A percentile compares a stretch with the other conserved stretches of the same genome.
Conservation (phyloP, 2,888 invertebrate genomes). For the Neoitamus cyanurus region DNA sequence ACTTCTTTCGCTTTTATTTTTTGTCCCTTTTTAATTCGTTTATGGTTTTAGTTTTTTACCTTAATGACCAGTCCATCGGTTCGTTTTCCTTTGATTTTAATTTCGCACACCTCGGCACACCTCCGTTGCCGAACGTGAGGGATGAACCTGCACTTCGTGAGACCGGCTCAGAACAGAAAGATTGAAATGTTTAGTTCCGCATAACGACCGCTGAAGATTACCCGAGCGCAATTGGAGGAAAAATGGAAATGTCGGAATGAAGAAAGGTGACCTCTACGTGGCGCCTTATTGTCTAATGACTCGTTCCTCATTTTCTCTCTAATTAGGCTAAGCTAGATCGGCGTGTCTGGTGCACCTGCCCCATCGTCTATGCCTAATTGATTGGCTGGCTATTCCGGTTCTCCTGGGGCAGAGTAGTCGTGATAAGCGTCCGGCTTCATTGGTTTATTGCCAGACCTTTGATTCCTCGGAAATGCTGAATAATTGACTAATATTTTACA, state of each 20-base stretch:
- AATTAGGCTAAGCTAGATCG: neutral
- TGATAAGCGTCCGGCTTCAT: neutral
- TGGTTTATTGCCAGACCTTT: neutral
- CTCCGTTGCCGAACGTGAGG: neutral
- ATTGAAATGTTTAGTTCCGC: neutral
- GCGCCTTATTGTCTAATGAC: neutral
- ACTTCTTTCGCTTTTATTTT: constrained; percentile 13
- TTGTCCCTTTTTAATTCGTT: neutral
- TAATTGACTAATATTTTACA: neutral
- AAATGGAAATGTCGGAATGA: neutral
- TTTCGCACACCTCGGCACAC: neutral
- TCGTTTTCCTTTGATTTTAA: constrained; percentile 2
- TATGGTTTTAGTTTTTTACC: constrained; percentile 19
- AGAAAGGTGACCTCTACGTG: neutral
- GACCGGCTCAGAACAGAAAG: neutral
- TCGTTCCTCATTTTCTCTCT: neutral
- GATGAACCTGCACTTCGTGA: neutral
- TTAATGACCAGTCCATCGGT: constrained; percentile 1
- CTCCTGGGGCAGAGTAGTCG: neutral
- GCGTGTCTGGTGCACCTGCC: neutral
- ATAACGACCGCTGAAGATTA: neutral
- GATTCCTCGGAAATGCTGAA: neutral
- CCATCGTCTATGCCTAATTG: neutral
- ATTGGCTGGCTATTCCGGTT: neutral
- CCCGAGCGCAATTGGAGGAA: neutral